Evolutionary conservation across 1,140 invertebrate species (phyloP), one percentile per base, ranked within the genome.

Genomic region (Harlomillsia oculata): DNA sequence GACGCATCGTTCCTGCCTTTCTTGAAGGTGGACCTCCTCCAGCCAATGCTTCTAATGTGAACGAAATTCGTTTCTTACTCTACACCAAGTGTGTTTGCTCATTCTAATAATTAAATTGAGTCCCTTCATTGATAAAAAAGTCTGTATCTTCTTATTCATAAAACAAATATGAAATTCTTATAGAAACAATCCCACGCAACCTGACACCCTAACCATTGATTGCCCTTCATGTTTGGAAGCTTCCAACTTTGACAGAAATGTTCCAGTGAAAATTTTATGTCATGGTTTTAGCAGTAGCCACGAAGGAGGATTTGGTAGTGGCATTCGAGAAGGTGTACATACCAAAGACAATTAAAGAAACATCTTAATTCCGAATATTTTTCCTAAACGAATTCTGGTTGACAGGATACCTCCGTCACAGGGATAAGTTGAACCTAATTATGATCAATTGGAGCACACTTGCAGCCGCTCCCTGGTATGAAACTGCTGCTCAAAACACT

Each of bases 181-280:
- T 26, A 53, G 51, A 29, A 14, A 40, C 11, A 53, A 53, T 20
- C 37, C 51, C 29, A 53, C 20, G 8, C 28, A n/a, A 21, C n/a
- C 36, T 0, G 18, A 53, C 6, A 21, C 29, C n/a, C 21, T 53
- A 37, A 5, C 26, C 2, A 16, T 43, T 13, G 34, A 34, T 13
- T 36, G 34, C 16, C 34, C 45, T 25, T 43, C 34, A 6, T 46
- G 43, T 13, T 21, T 62, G 13, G 37, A 18, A n/a, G 37, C n/a
- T 32, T 62, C 60, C 13, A 20, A 37, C 9, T 62, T 23, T 20
- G 48, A 48, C 18, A 16, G 21, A 20, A 41, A 49, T 39, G 55
- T 56, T 28, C 60, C 52, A 23, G 39, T 62, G 3, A 62, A 62
- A 48, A 59, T 62, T 13, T 43, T 62, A n/a, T n/a, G 14, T 21